Percentiles rank a stretch among this genome's conserved stretches.
Evolutionary conservation across 2,797 vertebrate species (phyloP).

Genomic region (Enteromius anoplus): DNA sequence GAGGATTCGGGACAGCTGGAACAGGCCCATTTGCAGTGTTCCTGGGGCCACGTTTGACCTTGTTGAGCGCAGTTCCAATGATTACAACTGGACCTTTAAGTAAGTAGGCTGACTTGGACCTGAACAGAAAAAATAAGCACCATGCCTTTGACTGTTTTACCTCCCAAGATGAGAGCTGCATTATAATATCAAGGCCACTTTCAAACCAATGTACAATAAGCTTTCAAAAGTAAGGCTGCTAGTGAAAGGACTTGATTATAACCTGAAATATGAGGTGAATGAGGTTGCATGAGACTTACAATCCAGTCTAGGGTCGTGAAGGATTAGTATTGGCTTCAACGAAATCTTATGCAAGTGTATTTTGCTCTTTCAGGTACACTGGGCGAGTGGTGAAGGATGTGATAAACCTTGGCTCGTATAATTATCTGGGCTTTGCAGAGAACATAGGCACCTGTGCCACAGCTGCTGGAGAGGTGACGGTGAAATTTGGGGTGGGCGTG

Average conservation of each 20-base stretch:
- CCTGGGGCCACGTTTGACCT: constrained; percentile 90
- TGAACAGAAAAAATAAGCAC: neutral
- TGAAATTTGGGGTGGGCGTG: constrained; percentile 87
- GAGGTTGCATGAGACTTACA: neutral
- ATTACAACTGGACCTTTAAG: constrained; percentile 97
- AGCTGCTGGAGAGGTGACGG: constrained; percentile 79
- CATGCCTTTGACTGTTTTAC: neutral
- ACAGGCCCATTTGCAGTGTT: constrained; percentile 89
- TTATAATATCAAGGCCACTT: constrained; percentile 19
- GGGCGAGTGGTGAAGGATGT: constrained; percentile 86
- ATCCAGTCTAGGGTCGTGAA: neutral
- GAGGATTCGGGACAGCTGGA: constrained; percentile 94
- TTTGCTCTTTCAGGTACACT: constrained; percentile 78
- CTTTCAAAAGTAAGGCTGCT: neutral
- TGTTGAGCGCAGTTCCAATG: constrained; percentile 83
- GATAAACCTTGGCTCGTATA: constrained; percentile 97
- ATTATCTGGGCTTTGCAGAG: constrained; percentile 95
- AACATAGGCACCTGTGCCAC: constrained; percentile 83
- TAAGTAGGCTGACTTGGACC: constrained; percentile 69
- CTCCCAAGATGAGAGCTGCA: constrained; percentile 3
- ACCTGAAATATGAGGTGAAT: neutral
- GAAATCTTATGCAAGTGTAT: neutral
- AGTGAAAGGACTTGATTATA: neutral
- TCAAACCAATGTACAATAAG: neutral
- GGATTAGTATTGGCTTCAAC: neutral